Evolutionary conservation across 2,888 invertebrate species (phyloP).

Genomic region (Sminthurinus aureus): DNA sequence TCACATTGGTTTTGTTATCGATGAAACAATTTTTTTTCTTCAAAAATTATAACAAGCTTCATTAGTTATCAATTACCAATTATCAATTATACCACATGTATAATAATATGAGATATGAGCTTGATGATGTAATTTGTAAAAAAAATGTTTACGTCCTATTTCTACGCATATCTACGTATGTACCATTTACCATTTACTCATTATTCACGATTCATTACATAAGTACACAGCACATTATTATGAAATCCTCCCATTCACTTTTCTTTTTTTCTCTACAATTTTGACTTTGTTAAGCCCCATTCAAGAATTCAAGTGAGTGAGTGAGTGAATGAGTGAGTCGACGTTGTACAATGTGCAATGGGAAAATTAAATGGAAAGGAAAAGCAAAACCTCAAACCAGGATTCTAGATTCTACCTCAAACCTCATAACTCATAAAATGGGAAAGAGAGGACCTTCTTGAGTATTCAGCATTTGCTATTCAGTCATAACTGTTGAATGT

Average conservation of each 20-base stretch:
- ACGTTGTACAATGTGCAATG: no score
- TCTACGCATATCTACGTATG: no score
- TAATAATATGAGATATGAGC: no score
- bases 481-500: no score
- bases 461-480: no score
- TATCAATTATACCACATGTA: no score
- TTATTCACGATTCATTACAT: not conserved
- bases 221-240: not conserved
- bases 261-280: no score
- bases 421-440: not conserved
- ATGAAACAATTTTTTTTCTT: not conserved
- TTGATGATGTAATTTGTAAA: no score
- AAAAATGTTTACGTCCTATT: no score
- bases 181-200: not conserved
- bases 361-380: not conserved
- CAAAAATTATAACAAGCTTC: not conserved
- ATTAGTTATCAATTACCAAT: no score
- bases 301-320: not conserved
- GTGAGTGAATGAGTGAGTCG: no score
- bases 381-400: not conserved
- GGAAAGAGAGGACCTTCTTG: no score
- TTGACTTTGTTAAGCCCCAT: slow-evolving; percentile 11
- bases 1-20: not conserved
- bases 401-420: not conserved
- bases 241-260: not conserved